Percentiles rank a stretch among this genome's conserved stretches.
These are phyloP conservation scores for Caenorhabditis inopinata DNA, from an alignment of 1,140 invertebrate genomes.

Conservation along the genomic window DNA sequence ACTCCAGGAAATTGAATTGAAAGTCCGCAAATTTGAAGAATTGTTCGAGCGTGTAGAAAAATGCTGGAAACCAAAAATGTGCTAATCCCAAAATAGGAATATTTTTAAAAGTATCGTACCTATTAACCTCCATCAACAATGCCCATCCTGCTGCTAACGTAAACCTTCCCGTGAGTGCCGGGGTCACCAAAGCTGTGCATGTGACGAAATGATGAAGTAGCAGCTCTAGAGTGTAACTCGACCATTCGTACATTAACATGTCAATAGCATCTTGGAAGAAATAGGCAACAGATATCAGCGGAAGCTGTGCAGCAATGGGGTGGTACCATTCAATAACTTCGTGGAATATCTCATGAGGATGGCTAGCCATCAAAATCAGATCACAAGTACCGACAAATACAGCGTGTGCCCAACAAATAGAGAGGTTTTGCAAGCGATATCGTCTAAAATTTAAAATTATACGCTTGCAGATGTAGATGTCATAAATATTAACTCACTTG, in stretches of 20 bases:
- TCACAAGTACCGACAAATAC: conserved; percentile 47
- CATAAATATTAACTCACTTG: neutral
- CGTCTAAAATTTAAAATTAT: conserved; percentile 46
- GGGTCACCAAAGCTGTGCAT: conserved; percentile 43
- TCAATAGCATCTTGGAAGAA: conserved; percentile 57
- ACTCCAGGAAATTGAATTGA: neutral
- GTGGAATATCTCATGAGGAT: conserved; percentile 51
- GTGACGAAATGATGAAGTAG: conserved; percentile 53
- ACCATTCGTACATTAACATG: conserved; percentile 57
- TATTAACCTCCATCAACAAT: conserved; percentile 59
- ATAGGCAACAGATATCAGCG: conserved; percentile 53
- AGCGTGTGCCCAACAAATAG: conserved; percentile 55
- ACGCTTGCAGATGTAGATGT: neutral
- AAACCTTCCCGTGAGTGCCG: conserved; percentile 45
- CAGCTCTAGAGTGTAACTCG: conserved; percentile 54
- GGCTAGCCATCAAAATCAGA: conserved; percentile 44
- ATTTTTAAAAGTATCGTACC: conserved; percentile 37
- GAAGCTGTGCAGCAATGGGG: conserved; percentile 41
- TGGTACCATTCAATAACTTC: conserved; percentile 48
- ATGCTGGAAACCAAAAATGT: conserved; percentile 48
- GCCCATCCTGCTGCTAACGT: conserved; percentile 56
- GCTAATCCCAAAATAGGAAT: neutral
- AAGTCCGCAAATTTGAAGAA: conserved; percentile 52
- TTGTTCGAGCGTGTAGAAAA: conserved; percentile 54
- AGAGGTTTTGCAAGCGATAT: conserved; percentile 56